These are phyloP conservation scores for Eretmocerus hayati DNA, from an alignment of 2,888 invertebrate species.

Conservation along the genomic window DNA sequence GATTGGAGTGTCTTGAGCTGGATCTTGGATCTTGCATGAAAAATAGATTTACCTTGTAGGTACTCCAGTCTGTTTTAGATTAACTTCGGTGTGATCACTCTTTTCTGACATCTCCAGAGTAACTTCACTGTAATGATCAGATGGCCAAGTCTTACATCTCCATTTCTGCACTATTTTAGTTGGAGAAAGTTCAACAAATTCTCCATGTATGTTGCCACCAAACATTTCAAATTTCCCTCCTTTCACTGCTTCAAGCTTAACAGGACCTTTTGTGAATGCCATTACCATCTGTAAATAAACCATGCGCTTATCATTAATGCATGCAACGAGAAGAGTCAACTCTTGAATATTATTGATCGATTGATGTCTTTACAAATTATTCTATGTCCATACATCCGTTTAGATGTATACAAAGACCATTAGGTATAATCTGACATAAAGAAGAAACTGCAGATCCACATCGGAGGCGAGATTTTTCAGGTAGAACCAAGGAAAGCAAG, in stretches of 20 bases:
- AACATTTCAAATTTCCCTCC: conserved; percentile 79
- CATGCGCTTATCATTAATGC: not conserved
- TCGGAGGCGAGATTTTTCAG: too few relatives aligned
- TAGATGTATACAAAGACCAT: too few relatives aligned
- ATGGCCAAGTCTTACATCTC: conserved; percentile 93
- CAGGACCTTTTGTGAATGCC: conserved; percentile 81
- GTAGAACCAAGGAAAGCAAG: too few relatives aligned
- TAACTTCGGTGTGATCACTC: conserved; percentile 81
- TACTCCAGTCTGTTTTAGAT: conserved; percentile 74
- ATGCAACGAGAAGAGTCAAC: not conserved
- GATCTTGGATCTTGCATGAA: too few relatives aligned
- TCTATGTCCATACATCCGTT: too few relatives aligned
- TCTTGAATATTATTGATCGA: too few relatives aligned
- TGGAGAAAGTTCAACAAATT: conserved; percentile 77
- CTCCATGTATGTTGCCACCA: conserved; percentile 85
- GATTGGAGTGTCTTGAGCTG: too few relatives aligned
- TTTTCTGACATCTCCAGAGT: conserved; percentile 78
- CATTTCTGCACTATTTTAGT: conserved; percentile 81
- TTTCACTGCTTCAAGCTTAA: conserved; percentile 69
- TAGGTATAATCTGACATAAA: too few relatives aligned
- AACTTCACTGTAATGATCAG: conserved; percentile 83
- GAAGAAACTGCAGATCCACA: too few relatives aligned
- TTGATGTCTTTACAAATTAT: too few relatives aligned
- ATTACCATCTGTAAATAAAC: conserved; percentile 62
- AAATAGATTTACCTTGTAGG: conserved; percentile 56